Percentiles rank a stretch among this genome's conserved stretches.
These are phyloP conservation scores for Macrophya annulata DNA, from an alignment of 2,888 invertebrate genomes.

Conservation along the genomic window DNA sequence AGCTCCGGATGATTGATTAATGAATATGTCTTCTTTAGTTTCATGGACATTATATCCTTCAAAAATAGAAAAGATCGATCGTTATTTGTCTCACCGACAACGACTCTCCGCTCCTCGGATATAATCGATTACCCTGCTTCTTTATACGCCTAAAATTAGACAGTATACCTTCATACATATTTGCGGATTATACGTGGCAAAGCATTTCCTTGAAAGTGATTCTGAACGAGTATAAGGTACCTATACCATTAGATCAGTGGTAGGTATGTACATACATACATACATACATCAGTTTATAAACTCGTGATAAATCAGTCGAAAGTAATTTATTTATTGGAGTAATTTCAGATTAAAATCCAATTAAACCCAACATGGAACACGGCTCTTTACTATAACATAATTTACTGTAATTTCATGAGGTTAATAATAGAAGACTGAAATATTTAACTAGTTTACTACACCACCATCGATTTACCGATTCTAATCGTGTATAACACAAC, in stretches of 20 bases:
- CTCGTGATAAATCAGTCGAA: neutral
- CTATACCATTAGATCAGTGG: neutral
- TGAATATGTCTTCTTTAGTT: conserved; percentile 11
- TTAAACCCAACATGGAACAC: neutral
- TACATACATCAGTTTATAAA: neutral
- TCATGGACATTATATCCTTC: neutral
- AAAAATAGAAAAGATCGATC: conserved; percentile 43
- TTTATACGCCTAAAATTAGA: conserved; percentile 23
- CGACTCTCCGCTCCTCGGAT: neutral
- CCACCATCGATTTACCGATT: neutral
- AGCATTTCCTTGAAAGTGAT: neutral
- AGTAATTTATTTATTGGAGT: neutral
- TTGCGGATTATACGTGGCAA: conserved; percentile 5
- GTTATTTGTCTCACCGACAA: conserved; percentile 29
- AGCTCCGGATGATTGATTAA: conserved; percentile 26
- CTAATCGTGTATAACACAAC: neutral
- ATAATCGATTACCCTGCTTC: conserved; percentile 41
- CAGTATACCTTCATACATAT: neutral
- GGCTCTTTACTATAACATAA: neutral
- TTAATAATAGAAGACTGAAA: too few species aligned
- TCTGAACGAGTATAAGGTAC: neutral
- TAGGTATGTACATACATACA: too few species aligned
- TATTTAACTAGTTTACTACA: neutral
- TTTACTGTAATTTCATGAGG: neutral
- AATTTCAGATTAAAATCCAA: neutral